Evolutionary conservation across 2,113 vertebrate genomes (phyloP), one percentile per base, ranked within the genome.

Genomic region (Anhinga anhinga): DNA sequence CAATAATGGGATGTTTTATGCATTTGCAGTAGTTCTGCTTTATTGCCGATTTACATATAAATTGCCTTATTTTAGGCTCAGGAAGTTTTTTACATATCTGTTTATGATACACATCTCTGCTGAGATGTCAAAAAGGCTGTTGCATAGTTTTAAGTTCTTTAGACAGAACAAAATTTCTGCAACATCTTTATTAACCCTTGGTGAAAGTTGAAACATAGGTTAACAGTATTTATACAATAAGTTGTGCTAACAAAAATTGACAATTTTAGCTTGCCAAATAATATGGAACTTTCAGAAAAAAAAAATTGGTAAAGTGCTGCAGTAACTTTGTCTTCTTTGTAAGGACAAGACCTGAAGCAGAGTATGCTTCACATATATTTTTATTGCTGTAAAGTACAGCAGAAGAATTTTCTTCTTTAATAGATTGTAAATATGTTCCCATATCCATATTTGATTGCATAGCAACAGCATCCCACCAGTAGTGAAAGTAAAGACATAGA

Each of bases 11-110:
- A 98, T 98, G 98, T 99, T 98, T 99, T 98, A 99, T 99, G 99
- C 99, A 99, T 99, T 99, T 98, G 98, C 98, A 98, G 98, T 99
- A 99, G 99, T 99, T 99, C 98, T 99, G 99, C 99, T 99, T 99
- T 99, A 99, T 99, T 99, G 99, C 98, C 98, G 98, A 99, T 99
- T 99, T 99, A 99, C 99, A 99, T 99, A 99, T 99, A 99, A 99
- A 99, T 99, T 99, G 99, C 99, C 99, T 99, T 99, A 99, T 99
- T 99, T 99, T 99, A 99, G 98, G 98, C 98, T 98, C 98, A 98
- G 99, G 99, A 98, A 98, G 98, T 98, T 98, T 98, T 98, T 99
- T 98, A 98, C 98, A 98, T 98, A 98, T 98, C 98, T 98, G 98
- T 99, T 99, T 98, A 99, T 99, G 98, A 99, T 98, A 98, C 98